phyloP scores from a whole-genome alignment of 2,797 vertebrate species.

The Myotis findleyi region DNA sequence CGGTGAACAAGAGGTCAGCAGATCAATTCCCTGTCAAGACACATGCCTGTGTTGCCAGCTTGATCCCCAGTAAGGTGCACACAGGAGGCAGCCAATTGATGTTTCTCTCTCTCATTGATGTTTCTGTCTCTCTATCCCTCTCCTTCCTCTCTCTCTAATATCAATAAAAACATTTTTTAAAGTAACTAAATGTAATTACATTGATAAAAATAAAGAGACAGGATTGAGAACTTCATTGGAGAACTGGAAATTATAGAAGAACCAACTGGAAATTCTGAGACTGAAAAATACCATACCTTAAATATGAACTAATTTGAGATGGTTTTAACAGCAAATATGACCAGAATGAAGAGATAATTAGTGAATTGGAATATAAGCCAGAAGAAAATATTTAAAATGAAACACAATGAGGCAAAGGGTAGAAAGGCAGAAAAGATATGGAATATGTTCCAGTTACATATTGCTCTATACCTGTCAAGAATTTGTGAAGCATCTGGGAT shows the following conservation, averaged over 20 bases:
- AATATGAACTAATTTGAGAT: background rate
- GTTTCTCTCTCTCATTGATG: no score
- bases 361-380: background rate
- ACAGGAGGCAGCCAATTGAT: no score
- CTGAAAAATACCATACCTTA: background rate
- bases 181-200: background rate
- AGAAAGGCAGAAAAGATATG: background rate
- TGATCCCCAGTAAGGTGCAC: no score
- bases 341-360: constrained; percentile 28
- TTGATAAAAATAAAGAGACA: background rate
- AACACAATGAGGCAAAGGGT: background rate
- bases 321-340: background rate
- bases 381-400: constrained; percentile 23
- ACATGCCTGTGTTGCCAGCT: no score
- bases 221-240: background rate
- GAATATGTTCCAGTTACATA: background rate
- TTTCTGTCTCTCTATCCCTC: no score
- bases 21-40: no score
- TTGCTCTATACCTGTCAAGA: background rate
- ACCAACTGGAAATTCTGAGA: background rate
- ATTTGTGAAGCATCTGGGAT: background rate
- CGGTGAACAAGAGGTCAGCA: no score
- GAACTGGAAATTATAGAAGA: background rate
- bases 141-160: no score
- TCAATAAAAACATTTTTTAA: background rate